Evolutionary conservation across 2,888 invertebrate genomes (phyloP).

Genomic region (Blastobasis adustella): DNA sequence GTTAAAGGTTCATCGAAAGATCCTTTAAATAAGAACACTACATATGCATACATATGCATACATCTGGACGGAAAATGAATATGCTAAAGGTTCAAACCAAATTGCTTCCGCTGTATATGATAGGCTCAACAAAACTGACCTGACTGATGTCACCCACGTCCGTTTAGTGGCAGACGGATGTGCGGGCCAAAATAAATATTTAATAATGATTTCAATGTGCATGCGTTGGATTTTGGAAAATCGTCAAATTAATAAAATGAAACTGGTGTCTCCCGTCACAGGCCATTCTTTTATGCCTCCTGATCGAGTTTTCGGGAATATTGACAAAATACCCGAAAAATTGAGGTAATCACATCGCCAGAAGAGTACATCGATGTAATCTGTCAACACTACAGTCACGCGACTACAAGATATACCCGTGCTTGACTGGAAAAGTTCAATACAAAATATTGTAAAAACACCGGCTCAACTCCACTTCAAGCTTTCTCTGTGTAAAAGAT

Average conservation of each 20-base stretch:
- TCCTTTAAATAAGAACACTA: conserved; percentile 16
- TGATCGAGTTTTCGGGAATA: conserved; percentile 10
- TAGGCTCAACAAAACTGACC: conserved; percentile 18
- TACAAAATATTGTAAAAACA: too few species aligned
- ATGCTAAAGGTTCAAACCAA: conserved; percentile 18
- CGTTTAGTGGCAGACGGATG: conserved; percentile 18
- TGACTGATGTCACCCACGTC: conserved; percentile 13
- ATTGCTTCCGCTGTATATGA: conserved; percentile 22
- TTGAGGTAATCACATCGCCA: conserved; percentile 1
- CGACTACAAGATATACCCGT: neutral
- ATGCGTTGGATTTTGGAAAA: conserved; percentile 18
- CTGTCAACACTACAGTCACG: conserved; percentile 3
- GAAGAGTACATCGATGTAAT: conserved; percentile 2
- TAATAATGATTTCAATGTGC: conserved; percentile 18
- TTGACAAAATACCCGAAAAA: neutral
- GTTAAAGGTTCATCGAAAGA: conserved; percentile 14
- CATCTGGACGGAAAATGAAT: conserved; percentile 20
- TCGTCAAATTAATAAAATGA: conserved; percentile 4
- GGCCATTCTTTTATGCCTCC: conserved; percentile 14
- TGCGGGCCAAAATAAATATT: conserved; percentile 22
- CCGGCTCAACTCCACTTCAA: too few species aligned
- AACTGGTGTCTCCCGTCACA: conserved; percentile 15
- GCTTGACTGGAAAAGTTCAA: neutral
- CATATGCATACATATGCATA: conserved; percentile 12
- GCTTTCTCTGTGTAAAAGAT: too few species aligned